Percentiles rank a stretch among this genome's conserved stretches.
These are phyloP conservation scores for Choristoneura fumiferana DNA, from an alignment of 1,140 invertebrate genomes.

Conservation along the genomic window DNA sequence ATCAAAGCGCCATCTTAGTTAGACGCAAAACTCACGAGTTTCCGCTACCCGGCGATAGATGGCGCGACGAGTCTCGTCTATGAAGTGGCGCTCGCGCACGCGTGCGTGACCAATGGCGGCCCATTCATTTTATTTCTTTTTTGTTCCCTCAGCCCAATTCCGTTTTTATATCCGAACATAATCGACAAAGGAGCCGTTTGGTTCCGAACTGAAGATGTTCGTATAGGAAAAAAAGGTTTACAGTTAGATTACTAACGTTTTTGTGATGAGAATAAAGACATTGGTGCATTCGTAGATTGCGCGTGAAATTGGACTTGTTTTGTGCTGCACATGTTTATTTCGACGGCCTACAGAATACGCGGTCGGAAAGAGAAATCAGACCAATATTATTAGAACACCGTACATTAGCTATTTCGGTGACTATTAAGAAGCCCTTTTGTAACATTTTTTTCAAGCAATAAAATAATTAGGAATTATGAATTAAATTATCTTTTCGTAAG, in stretches of 20 bases:
- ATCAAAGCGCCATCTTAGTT: constrained; percentile 8
- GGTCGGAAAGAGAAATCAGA: too few species aligned
- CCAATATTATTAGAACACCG: too few species aligned
- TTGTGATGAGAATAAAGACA: constrained; percentile 31
- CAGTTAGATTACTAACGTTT: constrained; percentile 30
- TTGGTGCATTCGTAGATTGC: constrained; percentile 23
- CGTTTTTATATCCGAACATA: constrained; percentile 49
- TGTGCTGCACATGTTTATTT: constrained; percentile 11
- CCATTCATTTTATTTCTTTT: constrained; percentile 32
- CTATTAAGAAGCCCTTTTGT: too few species aligned
- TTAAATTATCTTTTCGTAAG: too few species aligned
- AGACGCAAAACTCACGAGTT: neutral
- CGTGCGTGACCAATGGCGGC: constrained; percentile 35
- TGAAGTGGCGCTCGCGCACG: constrained; percentile 26
- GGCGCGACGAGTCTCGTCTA: constrained; percentile 36
- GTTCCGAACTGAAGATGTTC: constrained; percentile 38
- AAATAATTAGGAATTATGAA: too few species aligned
- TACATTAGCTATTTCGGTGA: too few species aligned
- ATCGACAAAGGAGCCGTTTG: constrained; percentile 45
- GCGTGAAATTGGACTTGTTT: constrained; percentile 17
- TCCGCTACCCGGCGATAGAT: constrained; percentile 37
- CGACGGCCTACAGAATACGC: too few species aligned
- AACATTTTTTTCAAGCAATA: too few species aligned
- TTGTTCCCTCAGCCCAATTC: constrained; percentile 39
- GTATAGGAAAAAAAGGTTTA: constrained; percentile 35